Base-by-base conservation (phyloP, 2,797 vertebrate genomes). In the Glyptemys insculpta region DNA sequence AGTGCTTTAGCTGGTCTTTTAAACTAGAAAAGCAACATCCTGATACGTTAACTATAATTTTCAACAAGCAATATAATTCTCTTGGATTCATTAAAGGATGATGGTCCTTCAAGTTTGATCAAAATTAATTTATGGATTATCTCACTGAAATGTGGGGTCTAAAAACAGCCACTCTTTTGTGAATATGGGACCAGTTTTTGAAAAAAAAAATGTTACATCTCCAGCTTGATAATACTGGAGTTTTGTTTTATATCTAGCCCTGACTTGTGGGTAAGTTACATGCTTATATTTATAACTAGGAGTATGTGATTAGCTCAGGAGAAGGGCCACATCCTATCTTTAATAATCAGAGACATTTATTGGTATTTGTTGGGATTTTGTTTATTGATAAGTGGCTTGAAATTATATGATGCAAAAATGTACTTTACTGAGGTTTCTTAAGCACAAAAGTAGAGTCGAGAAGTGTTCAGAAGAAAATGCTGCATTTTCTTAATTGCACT, bases 51-150 rank as follows among this genome's bases (percentile, higher is more conserved):
- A 54, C 56, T 49, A 74, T 44, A 83, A 47, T 94, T 94, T 56
- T 79, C 74, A 95, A 85, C 44, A 84, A 92, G 83, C 21, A 85
- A 79, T n/a, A 95, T 87, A 92, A 65, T 89, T 56, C 44, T 21
- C 86, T 89, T 92, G 56, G 74, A 12, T 47, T 76, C 12, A 76
- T 44, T 47, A 47, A 76, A 44, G 44, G 14, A 76, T 27, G 11
- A 29, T 76, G 74, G 25, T 93, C 91, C 85, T 83, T 87, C 12
- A 93, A 83, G 53, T 91, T 88, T 91, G 88, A 96, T 96, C 94
- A 96, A 93, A 87, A 86, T 85, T 53, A 90, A 95, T 96, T 92
- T 96, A 89, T 52, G 74, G 56, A 85, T 88, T 96, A 93, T 95
- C 92, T 93, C 29, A 94, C 85, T 96, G 62, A 95, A 76, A 95